These are phyloP conservation scores for Ptilorrhoa leucosticta DNA, from an alignment of 2,113 vertebrate species.

Conservation along the genomic window DNA sequence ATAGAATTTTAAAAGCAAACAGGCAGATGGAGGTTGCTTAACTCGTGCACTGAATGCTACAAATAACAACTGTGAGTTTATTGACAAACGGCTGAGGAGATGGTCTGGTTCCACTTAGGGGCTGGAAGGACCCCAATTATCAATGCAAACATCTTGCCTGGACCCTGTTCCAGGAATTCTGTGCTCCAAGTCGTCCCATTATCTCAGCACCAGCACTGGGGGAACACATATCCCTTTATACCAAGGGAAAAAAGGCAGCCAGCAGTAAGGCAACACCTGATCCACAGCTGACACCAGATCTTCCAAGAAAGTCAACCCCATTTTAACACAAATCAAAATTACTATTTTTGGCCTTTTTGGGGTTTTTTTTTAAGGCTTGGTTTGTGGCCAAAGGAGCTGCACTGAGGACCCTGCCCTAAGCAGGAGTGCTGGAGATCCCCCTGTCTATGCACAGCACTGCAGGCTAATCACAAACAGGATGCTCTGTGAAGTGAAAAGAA, in stretches of 20 bases:
- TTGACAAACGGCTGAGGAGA: background rate
- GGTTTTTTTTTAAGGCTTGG: background rate
- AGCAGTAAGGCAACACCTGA: background rate
- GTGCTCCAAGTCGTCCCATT: background rate
- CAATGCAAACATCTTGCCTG: background rate
- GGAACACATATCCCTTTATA: background rate
- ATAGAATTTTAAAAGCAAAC: background rate
- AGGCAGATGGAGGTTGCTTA: background rate
- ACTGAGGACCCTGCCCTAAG: background rate
- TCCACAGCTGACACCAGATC: background rate
- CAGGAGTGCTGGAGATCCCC: background rate
- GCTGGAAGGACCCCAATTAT: constrained; percentile 2
- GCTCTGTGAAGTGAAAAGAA: background rate
- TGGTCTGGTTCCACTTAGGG: constrained; percentile 1
- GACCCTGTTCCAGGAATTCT: background rate
- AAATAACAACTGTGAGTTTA: background rate
- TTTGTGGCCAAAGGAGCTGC: background rate
- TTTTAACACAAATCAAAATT: background rate
- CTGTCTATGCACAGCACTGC: background rate
- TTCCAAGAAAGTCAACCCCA: background rate
- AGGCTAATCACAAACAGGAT: background rate
- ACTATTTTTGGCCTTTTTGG: background rate
- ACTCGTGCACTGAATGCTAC: background rate
- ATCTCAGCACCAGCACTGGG: background rate
- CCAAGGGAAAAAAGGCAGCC: background rate